These are phyloP conservation scores for Capromys pilorides DNA, from an alignment of 2,797 vertebrate species.

Conservation along the genomic window DNA sequence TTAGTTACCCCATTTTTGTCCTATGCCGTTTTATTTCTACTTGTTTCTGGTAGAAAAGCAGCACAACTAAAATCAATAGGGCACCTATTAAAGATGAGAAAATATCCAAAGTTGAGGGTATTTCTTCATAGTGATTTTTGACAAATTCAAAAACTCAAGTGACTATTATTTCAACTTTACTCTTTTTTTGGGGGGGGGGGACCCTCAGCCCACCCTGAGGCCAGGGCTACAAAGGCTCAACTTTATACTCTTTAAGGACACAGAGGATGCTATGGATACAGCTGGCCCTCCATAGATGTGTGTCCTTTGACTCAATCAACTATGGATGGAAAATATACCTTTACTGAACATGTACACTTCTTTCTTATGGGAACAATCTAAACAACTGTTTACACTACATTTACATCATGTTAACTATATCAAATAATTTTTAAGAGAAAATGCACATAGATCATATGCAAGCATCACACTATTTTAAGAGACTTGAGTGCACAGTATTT, in stretches of 20 bases:
- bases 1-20: constrained; percentile 30
- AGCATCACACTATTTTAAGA: not conserved
- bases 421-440: not conserved
- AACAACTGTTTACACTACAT: not conserved
- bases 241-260: not conserved
- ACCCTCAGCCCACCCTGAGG: too few relatives aligned
- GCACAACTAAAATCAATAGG: constrained; percentile 10
- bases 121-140: constrained; percentile 22
- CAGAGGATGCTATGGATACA: not conserved
- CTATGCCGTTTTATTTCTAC: constrained; percentile 43
- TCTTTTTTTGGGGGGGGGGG: not conserved
- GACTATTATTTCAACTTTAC: not conserved
- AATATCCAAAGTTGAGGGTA: constrained; percentile 21
- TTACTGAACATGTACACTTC: not conserved
- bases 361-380: not conserved
- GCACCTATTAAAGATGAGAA: not conserved
- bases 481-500: not conserved
- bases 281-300: not conserved
- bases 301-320: not conserved
- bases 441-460: not conserved
- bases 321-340: not conserved
- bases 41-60: constrained; percentile 51
- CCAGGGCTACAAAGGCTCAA: too few relatives aligned
- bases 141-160: constrained; percentile 24
- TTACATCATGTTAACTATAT: not conserved